Conservation (phyloP, 2,113 vertebrate species). For the Tonatia bakeri region DNA sequence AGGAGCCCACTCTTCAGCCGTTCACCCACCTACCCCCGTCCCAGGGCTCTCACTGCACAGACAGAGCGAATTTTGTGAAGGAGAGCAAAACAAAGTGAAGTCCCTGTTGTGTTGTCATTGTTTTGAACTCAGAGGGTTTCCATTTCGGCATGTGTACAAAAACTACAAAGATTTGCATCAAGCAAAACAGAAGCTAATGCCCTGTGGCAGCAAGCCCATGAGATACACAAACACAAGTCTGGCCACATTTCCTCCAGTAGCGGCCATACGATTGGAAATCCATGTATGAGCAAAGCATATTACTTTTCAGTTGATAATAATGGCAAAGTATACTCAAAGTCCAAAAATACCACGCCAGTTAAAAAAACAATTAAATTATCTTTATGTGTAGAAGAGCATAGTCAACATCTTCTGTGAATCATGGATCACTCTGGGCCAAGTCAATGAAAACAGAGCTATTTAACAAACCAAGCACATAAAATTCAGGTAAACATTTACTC, state of each 20-base stretch:
- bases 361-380: background rate
- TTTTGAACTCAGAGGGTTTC: background rate
- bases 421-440: conserved; percentile 34
- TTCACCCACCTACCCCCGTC: background rate
- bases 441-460: conserved; percentile 51
- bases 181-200: background rate
- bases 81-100: background rate
- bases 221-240: background rate
- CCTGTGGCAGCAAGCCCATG: background rate
- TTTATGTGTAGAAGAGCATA: background rate
- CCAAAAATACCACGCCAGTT: background rate
- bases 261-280: background rate
- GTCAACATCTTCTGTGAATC: conserved; percentile 35
- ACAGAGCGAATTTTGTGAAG: background rate
- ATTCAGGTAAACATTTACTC: conserved; percentile 56
- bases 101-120: background rate
- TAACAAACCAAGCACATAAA: conserved; percentile 57
- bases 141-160: background rate
- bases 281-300: background rate
- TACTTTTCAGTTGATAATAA: background rate
- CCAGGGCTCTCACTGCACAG: background rate
- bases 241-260: background rate
- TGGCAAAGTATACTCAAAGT: background rate
- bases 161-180: background rate
- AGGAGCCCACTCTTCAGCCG: background rate